Percentiles rank a stretch among this genome's conserved stretches.
phyloP scores from a whole-genome alignment of 2,797 vertebrate species.

The Smutsia temminckii region DNA sequence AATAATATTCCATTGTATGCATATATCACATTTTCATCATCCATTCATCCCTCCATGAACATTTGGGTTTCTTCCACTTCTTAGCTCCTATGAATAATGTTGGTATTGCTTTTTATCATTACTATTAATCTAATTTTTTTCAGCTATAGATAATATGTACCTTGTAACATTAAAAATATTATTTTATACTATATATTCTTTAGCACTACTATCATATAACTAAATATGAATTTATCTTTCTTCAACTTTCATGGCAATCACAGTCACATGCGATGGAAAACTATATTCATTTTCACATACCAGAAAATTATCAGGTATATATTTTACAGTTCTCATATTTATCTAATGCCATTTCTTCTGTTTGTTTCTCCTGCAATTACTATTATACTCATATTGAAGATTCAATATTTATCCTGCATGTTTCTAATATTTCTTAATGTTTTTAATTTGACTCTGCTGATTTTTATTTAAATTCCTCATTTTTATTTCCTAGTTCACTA shows the following conservation, averaged over 20 bases:
- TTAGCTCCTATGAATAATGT: neutral
- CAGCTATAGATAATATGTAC: neutral
- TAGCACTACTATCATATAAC: neutral
- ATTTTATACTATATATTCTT: neutral
- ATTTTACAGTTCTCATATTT: neutral
- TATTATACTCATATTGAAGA: neutral
- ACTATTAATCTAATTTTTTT: neutral
- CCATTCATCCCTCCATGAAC: neutral
- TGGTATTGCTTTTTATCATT: neutral
- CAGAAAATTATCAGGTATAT: neutral
- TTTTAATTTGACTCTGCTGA: neutral
- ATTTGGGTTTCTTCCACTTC: neutral
- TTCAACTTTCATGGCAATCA: neutral
- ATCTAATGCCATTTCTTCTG: neutral
- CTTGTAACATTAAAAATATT: neutral
- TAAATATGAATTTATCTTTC: neutral
- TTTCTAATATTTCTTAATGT: neutral
- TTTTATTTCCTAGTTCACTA: neutral
- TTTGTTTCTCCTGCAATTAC: neutral
- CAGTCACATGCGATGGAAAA: neutral
- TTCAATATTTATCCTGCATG: neutral
- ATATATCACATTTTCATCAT: neutral
- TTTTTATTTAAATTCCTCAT: neutral
- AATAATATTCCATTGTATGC: neutral
- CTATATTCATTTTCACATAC: neutral